Percentiles rank a stretch among this genome's conserved stretches.
Evolutionary conservation across 2,888 invertebrate species (phyloP).

Genomic region (Drosophila aldrichi): DNA sequence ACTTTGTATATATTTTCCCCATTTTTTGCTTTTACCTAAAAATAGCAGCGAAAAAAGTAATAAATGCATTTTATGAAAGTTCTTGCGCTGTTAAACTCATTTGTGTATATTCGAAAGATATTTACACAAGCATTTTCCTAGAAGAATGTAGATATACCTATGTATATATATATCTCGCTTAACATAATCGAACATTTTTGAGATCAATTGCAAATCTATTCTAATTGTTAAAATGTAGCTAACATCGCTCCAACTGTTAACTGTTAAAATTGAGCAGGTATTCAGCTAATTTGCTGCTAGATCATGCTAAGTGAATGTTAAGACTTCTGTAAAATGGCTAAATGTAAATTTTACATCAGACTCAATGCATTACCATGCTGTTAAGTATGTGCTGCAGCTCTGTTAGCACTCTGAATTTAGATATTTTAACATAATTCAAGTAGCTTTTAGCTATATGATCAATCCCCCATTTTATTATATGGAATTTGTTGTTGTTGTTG

Average conservation of each 20-base stretch:
- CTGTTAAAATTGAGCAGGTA: not conserved
- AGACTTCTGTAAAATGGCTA: not conserved
- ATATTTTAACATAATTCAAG: not conserved
- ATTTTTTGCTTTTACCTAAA: constrained; percentile 1
- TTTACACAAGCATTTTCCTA: not conserved
- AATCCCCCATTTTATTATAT: not conserved
- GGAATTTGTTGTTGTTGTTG: not conserved
- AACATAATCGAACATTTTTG: not conserved
- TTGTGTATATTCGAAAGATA: not conserved
- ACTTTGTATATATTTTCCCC: not conserved
- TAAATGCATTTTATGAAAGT: constrained; percentile 15
- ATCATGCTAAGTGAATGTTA: not conserved
- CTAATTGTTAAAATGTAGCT: not conserved
- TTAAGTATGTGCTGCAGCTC: not conserved
- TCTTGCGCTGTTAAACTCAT: constrained; percentile 6
- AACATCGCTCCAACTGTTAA: not conserved
- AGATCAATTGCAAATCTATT: not conserved
- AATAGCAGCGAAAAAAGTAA: constrained; percentile 1
- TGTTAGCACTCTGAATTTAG: not conserved
- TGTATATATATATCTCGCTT: not conserved
- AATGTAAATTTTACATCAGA: not conserved
- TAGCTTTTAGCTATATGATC: constrained; percentile 1
- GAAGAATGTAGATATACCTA: not conserved
- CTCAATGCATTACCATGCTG: not conserved
- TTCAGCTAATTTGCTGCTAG: too few species aligned